phyloP scores from a whole-genome alignment of 64 coral and sea anemone genomes.

The Montipora capricornis region DNA sequence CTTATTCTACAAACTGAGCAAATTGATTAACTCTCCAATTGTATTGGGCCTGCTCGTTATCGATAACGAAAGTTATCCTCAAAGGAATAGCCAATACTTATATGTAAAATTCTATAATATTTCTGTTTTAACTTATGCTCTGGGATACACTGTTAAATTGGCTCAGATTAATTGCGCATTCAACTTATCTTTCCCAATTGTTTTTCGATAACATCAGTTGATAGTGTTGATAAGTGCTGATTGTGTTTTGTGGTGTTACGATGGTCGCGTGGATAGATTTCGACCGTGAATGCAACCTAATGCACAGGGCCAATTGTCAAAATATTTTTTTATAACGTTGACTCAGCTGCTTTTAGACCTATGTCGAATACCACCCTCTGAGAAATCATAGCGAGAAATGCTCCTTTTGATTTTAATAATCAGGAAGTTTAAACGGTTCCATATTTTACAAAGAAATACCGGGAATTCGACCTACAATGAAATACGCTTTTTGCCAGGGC shows the following conservation, averaged over 20 bases:
- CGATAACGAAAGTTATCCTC: background rate
- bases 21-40: too few species aligned
- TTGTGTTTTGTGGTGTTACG: too few species aligned
- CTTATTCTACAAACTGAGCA: too few species aligned
- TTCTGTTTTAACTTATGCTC: background rate
- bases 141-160: background rate
- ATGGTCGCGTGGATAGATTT: too few species aligned
- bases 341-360: background rate
- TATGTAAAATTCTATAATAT: background rate
- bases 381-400: constrained; percentile 4
- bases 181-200: background rate
- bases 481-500: too few species aligned
- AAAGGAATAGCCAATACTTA: constrained; percentile 10
- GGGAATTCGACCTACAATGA: too few species aligned
- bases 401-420: background rate
- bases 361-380: background rate
- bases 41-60: too few species aligned
- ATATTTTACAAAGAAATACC: too few species aligned
- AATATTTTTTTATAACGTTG: background rate
- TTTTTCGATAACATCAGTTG: background rate
- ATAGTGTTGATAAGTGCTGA: too few species aligned
- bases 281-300: too few species aligned
- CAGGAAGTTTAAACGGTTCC: background rate
- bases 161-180: background rate
- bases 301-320: background rate